phyloP scores from a whole-genome alignment of 2,113 vertebrate species.

The Aramus guarauna region DNA sequence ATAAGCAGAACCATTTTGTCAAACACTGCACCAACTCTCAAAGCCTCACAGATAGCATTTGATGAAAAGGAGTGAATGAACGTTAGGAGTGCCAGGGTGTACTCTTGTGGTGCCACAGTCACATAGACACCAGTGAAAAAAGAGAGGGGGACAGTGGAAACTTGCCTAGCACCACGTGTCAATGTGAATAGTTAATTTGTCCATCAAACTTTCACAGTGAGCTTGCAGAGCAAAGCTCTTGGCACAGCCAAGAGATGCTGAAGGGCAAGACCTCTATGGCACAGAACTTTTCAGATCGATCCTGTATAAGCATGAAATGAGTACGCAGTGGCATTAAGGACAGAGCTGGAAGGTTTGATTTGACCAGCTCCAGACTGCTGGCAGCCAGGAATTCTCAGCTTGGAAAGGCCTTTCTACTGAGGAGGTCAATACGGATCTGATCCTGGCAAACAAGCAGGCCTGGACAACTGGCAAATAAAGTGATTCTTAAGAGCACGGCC shows the following conservation, averaged over 20 bases:
- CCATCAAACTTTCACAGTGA: neutral
- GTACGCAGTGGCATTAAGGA: neutral
- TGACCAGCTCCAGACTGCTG: neutral
- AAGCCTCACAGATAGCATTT: neutral
- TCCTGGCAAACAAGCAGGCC: neutral
- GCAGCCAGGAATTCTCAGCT: neutral
- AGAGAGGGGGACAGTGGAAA: neutral
- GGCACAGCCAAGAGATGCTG: neutral
- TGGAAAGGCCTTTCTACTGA: neutral
- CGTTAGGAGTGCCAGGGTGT: neutral
- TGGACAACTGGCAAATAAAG: neutral
- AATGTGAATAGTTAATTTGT: neutral
- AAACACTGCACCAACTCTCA: neutral
- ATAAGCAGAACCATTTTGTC: neutral
- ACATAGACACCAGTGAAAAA: neutral
- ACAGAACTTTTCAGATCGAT: neutral
- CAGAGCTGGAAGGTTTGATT: neutral
- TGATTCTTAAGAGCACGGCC: neutral
- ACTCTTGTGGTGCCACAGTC: neutral
- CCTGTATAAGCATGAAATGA: neutral
- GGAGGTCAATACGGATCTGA: neutral
- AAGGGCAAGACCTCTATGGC: neutral
- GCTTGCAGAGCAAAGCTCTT: rapidly evolving
- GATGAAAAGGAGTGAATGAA: neutral
- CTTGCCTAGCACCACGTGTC: neutral